Conservation (phyloP, 1,140 invertebrate genomes). For the Centruroides vittatus region DNA sequence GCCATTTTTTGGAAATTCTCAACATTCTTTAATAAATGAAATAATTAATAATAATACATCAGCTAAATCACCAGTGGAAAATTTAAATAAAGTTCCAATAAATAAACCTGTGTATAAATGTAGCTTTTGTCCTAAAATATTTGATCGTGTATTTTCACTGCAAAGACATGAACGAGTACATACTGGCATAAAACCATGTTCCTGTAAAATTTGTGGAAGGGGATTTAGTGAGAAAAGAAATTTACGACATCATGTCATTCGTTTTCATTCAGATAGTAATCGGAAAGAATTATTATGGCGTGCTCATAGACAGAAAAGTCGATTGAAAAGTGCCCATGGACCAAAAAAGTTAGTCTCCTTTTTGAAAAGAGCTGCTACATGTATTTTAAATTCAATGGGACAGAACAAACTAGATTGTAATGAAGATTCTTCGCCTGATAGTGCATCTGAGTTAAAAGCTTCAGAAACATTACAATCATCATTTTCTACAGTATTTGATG, state of each 20-base stretch:
- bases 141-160: conserved; percentile 37
- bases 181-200: conserved; percentile 30
- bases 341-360: conserved; percentile 18
- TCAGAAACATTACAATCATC: no score
- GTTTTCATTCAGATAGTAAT: conserved; percentile 29
- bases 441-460: no score
- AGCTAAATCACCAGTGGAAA: background rate
- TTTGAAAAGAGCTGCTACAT: conserved; percentile 13
- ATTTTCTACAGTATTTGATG: no score
- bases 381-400: conserved; percentile 14
- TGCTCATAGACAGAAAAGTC: conserved; percentile 16
- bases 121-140: conserved; percentile 36
- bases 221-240: conserved; percentile 34
- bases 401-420: conserved; percentile 9
- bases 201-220: conserved; percentile 34
- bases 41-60: no score
- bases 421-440: no score
- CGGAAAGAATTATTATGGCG: conserved; percentile 23
- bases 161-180: conserved; percentile 31
- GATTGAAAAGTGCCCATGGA: conserved; percentile 10
- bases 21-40: no score
- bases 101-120: conserved; percentile 13
- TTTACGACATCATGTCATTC: conserved; percentile 33
- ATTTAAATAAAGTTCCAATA: background rate
- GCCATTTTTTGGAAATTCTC: background rate